Conservation (phyloP, 2,113 vertebrate species). For the Sardina pilchardus region DNA sequence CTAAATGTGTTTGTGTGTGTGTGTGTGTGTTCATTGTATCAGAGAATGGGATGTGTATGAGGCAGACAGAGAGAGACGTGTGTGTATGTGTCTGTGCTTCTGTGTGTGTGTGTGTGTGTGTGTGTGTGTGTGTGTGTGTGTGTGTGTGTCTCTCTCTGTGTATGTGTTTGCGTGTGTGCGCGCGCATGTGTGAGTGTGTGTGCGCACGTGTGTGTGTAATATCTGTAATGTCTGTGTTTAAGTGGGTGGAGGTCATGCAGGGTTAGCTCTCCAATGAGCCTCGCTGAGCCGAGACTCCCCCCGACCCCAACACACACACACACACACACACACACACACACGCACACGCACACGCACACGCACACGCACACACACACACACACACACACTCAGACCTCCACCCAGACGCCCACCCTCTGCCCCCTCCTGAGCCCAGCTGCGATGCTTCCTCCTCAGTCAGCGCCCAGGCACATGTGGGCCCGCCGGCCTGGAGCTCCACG, state of each 20-base stretch:
- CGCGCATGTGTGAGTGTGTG: not conserved
- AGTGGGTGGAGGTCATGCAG: not conserved
- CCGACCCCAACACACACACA: not conserved
- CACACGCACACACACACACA: not conserved
- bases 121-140: not conserved
- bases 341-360: not conserved
- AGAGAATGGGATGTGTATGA: no score
- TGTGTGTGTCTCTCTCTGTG: no score
- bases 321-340: not conserved
- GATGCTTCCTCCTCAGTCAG: conserved; percentile 11
- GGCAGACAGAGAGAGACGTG: no score
- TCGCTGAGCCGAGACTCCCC: not conserved
- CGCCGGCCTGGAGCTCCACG: not conserved
- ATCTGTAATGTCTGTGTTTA: not conserved
- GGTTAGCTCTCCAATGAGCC: not conserved
- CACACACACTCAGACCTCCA: not conserved
- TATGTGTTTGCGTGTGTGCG: not conserved
- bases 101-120: not conserved
- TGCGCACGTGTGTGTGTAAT: not conserved
- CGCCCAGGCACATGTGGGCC: not conserved
- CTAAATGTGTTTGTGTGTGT: not conserved
- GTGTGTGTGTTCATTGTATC: no score
- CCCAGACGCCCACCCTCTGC: not conserved
- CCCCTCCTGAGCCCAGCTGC: not conserved
- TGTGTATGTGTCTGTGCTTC: not conserved